phyloP scores from a whole-genome alignment of 2,888 invertebrate genomes.

The Bruchidius siliquastri region DNA sequence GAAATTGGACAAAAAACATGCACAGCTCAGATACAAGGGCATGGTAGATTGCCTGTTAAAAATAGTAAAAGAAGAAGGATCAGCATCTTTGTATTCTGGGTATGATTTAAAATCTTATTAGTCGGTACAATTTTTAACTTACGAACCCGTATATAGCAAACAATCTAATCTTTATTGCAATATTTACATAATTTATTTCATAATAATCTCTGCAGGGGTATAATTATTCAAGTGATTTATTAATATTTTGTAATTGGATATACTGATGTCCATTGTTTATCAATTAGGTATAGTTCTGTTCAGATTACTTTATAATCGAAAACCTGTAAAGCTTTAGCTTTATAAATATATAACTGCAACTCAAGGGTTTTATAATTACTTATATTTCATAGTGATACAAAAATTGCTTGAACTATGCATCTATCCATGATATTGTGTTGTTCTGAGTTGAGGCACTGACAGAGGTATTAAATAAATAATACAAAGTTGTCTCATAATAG shows the following conservation, averaged over 20 bases:
- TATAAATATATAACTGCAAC: too few species aligned
- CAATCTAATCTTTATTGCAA: background rate
- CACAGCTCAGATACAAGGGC: conserved; percentile 76
- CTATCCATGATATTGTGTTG: too few species aligned
- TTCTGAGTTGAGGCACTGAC: too few species aligned
- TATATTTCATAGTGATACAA: too few species aligned
- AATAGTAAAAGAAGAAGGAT: conserved; percentile 82
- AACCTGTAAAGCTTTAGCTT: too few species aligned
- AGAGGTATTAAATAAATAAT: too few species aligned
- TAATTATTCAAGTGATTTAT: background rate
- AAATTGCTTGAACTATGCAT: too few species aligned
- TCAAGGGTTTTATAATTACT: too few species aligned
- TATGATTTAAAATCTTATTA: conserved; percentile 44
- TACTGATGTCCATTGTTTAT: too few species aligned
- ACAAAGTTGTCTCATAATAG: too few species aligned
- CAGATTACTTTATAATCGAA: too few species aligned
- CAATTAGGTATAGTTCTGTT: too few species aligned
- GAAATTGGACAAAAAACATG: conserved; percentile 69
- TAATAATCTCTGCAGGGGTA: background rate
- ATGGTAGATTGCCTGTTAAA: conserved; percentile 88
- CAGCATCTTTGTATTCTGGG: conserved; percentile 82
- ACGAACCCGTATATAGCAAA: background rate
- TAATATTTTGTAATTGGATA: background rate
- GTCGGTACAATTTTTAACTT: background rate
- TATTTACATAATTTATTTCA: background rate